Evolutionary conservation across 2,888 invertebrate genomes (phyloP).

Genomic region (Junonia oenone): DNA sequence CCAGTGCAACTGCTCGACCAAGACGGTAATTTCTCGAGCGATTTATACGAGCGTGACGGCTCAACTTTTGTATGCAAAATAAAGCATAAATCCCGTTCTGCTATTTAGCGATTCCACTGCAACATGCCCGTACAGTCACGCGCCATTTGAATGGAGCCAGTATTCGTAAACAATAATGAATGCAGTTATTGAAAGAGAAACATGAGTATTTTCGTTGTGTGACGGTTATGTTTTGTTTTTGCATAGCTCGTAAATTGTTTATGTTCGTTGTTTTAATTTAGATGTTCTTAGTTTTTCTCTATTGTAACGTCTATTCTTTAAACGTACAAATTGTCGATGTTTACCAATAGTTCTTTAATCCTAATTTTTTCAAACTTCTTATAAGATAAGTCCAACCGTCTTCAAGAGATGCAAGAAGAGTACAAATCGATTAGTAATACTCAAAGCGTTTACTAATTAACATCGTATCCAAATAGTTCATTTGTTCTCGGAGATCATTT

Average conservation of each 20-base stretch:
- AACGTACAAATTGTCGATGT: too few species aligned
- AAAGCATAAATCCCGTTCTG: conserved; percentile 32
- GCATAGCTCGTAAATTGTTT: background rate
- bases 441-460: background rate
- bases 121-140: conserved; percentile 37
- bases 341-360: too few species aligned
- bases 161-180: conserved; percentile 39
- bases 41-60: conserved; percentile 22
- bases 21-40: conserved; percentile 21
- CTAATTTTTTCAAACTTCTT: background rate
- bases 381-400: background rate
- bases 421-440: background rate
- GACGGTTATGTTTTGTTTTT: background rate
- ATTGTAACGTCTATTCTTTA: too few species aligned
- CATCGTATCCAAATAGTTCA: background rate
- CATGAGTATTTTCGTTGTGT: background rate
- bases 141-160: conserved; percentile 32
- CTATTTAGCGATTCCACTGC: conserved; percentile 22
- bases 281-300: too few species aligned
- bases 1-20: conserved; percentile 13
- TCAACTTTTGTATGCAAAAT: conserved; percentile 32
- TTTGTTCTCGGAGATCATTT: background rate
- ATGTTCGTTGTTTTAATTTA: background rate
- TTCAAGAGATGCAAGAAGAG: too few species aligned
- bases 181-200: conserved; percentile 47